Evolutionary conservation across 2,113 vertebrate genomes (phyloP), one percentile per base, ranked within the genome.

Genomic region (Herpailurus yagouaroundi): DNA sequence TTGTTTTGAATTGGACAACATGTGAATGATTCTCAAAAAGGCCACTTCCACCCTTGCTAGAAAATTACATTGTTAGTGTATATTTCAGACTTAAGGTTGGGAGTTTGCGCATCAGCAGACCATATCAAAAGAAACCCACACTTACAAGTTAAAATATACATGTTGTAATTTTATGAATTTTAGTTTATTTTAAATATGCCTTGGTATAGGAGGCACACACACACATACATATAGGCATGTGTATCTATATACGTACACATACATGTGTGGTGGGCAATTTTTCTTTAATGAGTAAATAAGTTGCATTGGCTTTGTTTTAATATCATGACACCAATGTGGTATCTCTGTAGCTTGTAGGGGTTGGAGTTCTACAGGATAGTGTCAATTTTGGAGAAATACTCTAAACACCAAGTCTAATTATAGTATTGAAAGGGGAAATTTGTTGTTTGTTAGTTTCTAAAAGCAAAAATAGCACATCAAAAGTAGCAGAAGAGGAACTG

Each of bases 401-500:
- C 90, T 98, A 97, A 80, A 87, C 38, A 94, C 41, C 48, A 15
- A 63, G 71, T 94, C 83, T 98, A 97, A 97, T 97, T 97, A 98
- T 98, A 97, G 97, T 93, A 93, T 79, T 93, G 95, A 98, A 97
- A 98, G 60, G 94, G 98, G 98, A 98, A 98, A 97, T 97, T 97
- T 98, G 95, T 97, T 98, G 95, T 97, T 98, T 97, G 97, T 69
- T 92, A 95, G 92, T 85, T 89, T 81, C 97, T 97, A 77, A 97
- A 87, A 84, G 36, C 96, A 98, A 82, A 97, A 98, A 94, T 55
- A 84, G 91, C 83, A 5, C 55, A 92, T 98, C 96, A 98, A 97
- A 98, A 98, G 97, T 85, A 98, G 95, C 73, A 98, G 97, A 98
- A 98, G 98, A 98, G 98, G 97, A 98, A 98, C 98, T 97, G 97